A percentile compares a stretch with the other conserved stretches of the same genome.
Evolutionary conservation across 2,888 invertebrate genomes (phyloP).

Genomic region (Cephus pygmeus): DNA sequence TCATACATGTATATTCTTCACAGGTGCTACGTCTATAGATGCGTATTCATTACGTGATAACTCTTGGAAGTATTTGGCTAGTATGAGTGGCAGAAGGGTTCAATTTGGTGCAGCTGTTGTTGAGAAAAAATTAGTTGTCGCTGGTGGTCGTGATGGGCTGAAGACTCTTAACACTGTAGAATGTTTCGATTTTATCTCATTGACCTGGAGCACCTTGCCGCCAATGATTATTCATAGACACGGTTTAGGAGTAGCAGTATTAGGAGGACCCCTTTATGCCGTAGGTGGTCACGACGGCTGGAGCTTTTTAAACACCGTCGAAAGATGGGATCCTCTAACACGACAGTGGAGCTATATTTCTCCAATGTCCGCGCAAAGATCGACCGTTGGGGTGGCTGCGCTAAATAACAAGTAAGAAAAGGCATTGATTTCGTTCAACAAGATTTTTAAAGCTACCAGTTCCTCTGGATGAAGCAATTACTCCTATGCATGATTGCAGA

Average conservation of each 20-base stretch:
- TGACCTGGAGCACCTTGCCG: slow-evolving; percentile 83
- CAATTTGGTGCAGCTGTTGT: slow-evolving; percentile 93
- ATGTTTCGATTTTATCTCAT: slow-evolving; percentile 85
- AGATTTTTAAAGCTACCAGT: background rate
- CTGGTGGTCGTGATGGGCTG: slow-evolving; percentile 92
- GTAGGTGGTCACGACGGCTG: slow-evolving; percentile 97
- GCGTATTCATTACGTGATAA: slow-evolving; percentile 87
- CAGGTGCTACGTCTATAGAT: slow-evolving; percentile 90
- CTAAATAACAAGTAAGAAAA: slow-evolving; percentile 75
- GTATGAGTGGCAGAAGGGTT: slow-evolving; percentile 83
- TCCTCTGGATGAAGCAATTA: background rate
- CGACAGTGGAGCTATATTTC: slow-evolving; percentile 91
- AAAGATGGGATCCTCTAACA: slow-evolving; percentile 90
- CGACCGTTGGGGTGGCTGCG: slow-evolving; percentile 91
- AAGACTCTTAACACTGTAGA: slow-evolving; percentile 95
- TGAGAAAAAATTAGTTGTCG: slow-evolving; percentile 84
- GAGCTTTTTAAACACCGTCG: slow-evolving; percentile 94
- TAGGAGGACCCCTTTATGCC: slow-evolving; percentile 89
- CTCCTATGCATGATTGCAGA: slow-evolving; percentile 62
- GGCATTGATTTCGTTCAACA: background rate
- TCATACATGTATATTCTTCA: slow-evolving; percentile 3
- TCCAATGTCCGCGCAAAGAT: slow-evolving; percentile 88
- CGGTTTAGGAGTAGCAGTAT: slow-evolving; percentile 79
- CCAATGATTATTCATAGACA: slow-evolving; percentile 92
- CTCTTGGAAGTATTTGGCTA: slow-evolving; percentile 80